Percentiles rank a stretch among this genome's conserved stretches.
These are phyloP conservation scores for Scleropages formosus DNA, from an alignment of 2,797 vertebrate genomes.

Conservation along the genomic window DNA sequence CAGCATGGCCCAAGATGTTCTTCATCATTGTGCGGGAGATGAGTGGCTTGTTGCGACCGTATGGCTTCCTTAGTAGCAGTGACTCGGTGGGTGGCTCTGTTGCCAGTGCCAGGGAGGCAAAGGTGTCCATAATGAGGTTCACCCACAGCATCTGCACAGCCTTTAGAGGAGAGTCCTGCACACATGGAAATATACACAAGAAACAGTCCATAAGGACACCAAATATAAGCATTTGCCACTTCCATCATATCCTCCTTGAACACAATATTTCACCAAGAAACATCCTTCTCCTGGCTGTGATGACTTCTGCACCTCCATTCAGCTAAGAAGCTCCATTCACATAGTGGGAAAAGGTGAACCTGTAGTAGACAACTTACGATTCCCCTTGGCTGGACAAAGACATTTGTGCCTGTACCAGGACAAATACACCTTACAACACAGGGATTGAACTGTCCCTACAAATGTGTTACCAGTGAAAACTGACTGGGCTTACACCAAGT, in stretches of 20 bases:
- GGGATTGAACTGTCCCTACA: too few species aligned
- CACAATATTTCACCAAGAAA: background rate
- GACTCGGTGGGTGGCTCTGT: slow-evolving; percentile 97
- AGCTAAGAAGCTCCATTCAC: too few species aligned
- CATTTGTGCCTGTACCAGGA: background rate
- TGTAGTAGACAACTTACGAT: background rate
- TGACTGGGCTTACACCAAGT: background rate
- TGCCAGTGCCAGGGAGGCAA: slow-evolving; percentile 94
- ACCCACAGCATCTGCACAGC: slow-evolving; percentile 99
- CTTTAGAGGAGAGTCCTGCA: slow-evolving; percentile 94
- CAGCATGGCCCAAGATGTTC: slow-evolving; percentile 95
- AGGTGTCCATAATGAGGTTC: slow-evolving; percentile 98
- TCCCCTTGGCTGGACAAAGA: background rate
- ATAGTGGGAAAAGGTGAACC: background rate
- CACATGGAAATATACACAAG: background rate
- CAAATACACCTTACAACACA: background rate
- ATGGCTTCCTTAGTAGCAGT: slow-evolving; percentile 91
- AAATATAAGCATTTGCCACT: background rate
- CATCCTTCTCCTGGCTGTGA: background rate
- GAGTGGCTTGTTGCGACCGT: slow-evolving; percentile 97
- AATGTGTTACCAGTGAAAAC: background rate
- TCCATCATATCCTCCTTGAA: too few species aligned
- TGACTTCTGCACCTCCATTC: background rate
- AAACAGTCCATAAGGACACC: background rate
- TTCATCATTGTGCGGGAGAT: slow-evolving; percentile 99